These are phyloP conservation scores for Virgularia gustaviana DNA, from an alignment of 92 coral and sea anemone genomes.

Conservation along the genomic window DNA sequence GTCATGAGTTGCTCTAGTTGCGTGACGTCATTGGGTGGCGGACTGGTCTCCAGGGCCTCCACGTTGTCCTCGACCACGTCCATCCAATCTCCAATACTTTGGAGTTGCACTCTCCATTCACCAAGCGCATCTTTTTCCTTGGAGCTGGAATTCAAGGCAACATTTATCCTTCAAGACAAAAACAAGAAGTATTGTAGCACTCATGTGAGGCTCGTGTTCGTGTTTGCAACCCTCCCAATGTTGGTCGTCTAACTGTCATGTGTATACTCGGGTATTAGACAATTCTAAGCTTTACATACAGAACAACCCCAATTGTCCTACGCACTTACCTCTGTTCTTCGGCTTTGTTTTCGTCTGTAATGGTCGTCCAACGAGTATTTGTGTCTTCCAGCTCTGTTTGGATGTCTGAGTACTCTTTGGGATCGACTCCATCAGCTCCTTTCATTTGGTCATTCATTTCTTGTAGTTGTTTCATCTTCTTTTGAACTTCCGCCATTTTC, in stretches of 20 bases:
- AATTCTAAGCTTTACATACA: too few species aligned
- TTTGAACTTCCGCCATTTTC: slow-evolving; percentile 21
- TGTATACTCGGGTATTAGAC: too few species aligned
- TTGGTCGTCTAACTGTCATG: too few species aligned
- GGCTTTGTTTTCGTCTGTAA: not conserved
- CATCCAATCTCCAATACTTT: slow-evolving; percentile 33
- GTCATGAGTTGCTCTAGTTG: slow-evolving; percentile 5
- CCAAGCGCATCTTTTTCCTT: slow-evolving; percentile 19
- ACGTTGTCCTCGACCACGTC: slow-evolving; percentile 25
- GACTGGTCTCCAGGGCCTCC: slow-evolving; percentile 17
- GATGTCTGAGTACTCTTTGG: slow-evolving; percentile 7
- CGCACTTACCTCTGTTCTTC: slow-evolving; percentile 34
- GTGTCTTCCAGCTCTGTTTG: not conserved
- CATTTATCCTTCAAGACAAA: not conserved
- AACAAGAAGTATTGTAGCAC: too few species aligned
- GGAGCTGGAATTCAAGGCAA: not conserved
- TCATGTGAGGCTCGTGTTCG: too few species aligned
- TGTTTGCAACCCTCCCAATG: too few species aligned
- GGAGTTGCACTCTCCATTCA: slow-evolving; percentile 20
- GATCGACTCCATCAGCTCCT: slow-evolving; percentile 31
- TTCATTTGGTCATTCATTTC: slow-evolving; percentile 6
- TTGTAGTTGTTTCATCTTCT: slow-evolving; percentile 15
- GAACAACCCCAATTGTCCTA: too few species aligned
- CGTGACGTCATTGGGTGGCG: slow-evolving; percentile 16
- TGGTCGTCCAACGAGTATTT: slow-evolving; percentile 11